Evolutionary conservation across 2,888 invertebrate species (phyloP).

Genomic region (Ornithoptera priamus): DNA sequence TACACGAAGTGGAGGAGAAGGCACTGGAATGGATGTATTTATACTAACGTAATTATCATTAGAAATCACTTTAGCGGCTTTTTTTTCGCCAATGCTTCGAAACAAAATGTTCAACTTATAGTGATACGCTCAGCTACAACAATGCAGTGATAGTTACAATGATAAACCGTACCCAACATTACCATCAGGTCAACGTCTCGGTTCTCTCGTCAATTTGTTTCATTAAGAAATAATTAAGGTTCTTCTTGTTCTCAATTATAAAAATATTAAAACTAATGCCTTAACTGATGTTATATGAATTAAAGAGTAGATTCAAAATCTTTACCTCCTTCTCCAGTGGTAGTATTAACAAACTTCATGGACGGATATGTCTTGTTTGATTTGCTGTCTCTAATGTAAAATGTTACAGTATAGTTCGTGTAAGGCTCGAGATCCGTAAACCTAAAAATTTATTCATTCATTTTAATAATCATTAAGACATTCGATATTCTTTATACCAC

Average conservation of each 20-base stretch:
- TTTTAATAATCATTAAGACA: constrained; percentile 1
- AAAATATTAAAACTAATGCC: neutral
- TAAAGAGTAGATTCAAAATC: neutral
- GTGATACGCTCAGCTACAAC: no score
- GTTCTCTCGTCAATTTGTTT: no score
- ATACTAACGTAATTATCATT: neutral
- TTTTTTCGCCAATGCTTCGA: no score
- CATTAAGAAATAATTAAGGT: no score
- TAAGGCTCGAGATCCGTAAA: constrained; percentile 84
- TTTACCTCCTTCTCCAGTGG: constrained; percentile 84
- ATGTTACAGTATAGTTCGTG: constrained; percentile 89
- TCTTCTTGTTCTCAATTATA: neutral
- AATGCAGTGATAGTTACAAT: no score
- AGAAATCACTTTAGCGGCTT: no score
- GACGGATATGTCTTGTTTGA: constrained; percentile 82
- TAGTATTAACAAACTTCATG: constrained; percentile 80
- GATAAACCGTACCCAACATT: no score
- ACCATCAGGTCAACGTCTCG: no score
- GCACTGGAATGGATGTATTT: constrained; percentile 59
- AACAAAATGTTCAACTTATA: no score
- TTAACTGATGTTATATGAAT: neutral
- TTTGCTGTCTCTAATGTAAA: constrained; percentile 83
- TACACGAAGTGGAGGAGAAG: constrained; percentile 84
- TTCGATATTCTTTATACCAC: no score
- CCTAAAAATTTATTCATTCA: constrained; percentile 41